Evolutionary conservation across 1,140 invertebrate genomes (phyloP), one percentile per base, ranked within the genome.

Genomic region (Pseudomyrmex flavicornis): DNA sequence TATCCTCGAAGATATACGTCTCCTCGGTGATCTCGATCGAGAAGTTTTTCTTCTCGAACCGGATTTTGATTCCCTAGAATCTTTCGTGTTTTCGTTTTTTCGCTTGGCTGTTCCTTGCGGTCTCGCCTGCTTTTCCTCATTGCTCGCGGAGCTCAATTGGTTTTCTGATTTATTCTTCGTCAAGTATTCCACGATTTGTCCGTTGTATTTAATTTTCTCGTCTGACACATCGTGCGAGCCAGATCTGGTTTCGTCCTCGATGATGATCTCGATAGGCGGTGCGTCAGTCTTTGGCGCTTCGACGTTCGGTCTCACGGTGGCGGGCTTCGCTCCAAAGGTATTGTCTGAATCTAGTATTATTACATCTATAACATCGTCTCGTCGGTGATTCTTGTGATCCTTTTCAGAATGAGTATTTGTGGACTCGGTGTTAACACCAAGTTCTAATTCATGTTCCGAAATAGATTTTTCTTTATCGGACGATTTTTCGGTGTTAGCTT

Each of bases 271-370:
- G 54, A 15, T n/a, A 9, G 73, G 61, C 8, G 7, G 61, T 12
- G 7, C 44, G n/a, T 83, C 61, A 8, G 13, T 58, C 52, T 58
- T 77, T 3, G 62, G 63, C 1, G 3, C 26, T n/a, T 75, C 46
- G 20, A 52, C 44, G 15, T 54, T 12, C 1, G 70, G 35, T 0
- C n/a, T 22, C 1, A 22, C 17, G 3, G 68, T 35, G 5, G 5
- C 4, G 35, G 35, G 48, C 63, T 80, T 80, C 9, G 10, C 2
- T 22, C 75, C 76, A 2, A 8, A 22, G 0, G 84, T 56, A 5
- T 80, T 68, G 3, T 59, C 52, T 8, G 66, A 56, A n/a, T 86
- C 70, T 1, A 87, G 46, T 61, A 88, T 85, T 17, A 84, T 77
- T 0, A 87, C 2, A 4, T 88, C 86, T 9, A 82, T 46, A 1